phyloP scores from a whole-genome alignment of 2,888 invertebrate genomes.

The Agrotis puta region DNA sequence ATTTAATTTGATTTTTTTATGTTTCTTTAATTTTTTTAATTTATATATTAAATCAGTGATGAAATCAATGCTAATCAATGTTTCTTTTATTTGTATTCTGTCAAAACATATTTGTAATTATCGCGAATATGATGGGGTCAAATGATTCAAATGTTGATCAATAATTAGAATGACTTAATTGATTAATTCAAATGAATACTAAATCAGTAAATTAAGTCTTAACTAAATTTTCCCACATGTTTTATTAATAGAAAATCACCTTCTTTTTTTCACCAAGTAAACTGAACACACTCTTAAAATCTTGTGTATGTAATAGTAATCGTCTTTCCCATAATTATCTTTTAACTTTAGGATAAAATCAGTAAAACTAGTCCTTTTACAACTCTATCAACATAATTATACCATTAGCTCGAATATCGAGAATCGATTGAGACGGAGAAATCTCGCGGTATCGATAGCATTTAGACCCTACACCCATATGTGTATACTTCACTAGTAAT shows the following conservation, averaged over 20 bases:
- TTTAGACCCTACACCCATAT: conserved; percentile 62
- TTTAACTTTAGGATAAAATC: conserved; percentile 57
- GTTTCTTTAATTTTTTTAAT: too few species aligned
- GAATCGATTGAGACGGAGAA: conserved; percentile 49
- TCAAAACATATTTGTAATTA: too few species aligned
- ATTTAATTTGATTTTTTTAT: too few species aligned
- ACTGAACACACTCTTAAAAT: conserved; percentile 28
- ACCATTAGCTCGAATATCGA: conserved; percentile 68
- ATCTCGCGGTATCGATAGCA: conserved; percentile 68
- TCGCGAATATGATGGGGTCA: too few species aligned
- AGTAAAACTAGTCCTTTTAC: conserved; percentile 59
- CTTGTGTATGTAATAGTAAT: conserved; percentile 54
- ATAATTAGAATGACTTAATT: too few species aligned
- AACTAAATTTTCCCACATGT: conserved; percentile 32
- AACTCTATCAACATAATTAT: conserved; percentile 70
- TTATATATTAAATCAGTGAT: too few species aligned
- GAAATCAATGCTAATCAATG: too few species aligned
- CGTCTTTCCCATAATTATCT: conserved; percentile 48
- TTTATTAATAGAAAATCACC: conserved; percentile 38
- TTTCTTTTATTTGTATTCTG: too few species aligned
- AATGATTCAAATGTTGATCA: too few species aligned
- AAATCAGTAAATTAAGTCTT: not conserved
- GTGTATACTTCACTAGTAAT: conserved; percentile 79
- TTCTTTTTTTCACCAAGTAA: conserved; percentile 35
- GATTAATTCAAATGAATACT: too few species aligned